Conservation (phyloP, 2,888 invertebrate species). For the Physocephala rufipes region DNA sequence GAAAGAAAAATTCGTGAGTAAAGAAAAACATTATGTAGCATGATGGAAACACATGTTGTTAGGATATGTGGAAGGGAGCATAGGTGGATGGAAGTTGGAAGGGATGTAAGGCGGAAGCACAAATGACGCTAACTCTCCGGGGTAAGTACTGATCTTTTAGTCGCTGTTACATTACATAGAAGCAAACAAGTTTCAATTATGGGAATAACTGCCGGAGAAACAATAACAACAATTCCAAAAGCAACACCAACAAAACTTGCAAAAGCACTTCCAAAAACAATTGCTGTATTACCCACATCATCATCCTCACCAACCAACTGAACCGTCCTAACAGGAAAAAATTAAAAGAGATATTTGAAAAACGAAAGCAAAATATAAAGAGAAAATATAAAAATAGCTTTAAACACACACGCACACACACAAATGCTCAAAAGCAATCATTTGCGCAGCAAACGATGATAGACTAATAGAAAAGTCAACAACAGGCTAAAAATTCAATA, state of each 20-base stretch:
- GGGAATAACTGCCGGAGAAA: conserved; percentile 30
- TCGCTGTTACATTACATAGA: conserved; percentile 33
- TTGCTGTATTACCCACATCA: too few species aligned
- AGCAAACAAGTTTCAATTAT: conserved; percentile 38
- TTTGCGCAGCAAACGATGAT: conserved; percentile 19
- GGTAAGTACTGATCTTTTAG: background rate
- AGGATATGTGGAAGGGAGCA: background rate
- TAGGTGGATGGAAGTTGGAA: background rate
- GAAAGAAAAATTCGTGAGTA: conserved; percentile 19
- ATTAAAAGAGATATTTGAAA: conserved; percentile 47
- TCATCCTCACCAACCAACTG: background rate
- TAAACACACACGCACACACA: background rate
- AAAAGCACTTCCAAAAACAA: background rate
- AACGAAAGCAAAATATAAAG: conserved; percentile 18
- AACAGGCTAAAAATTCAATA: conserved; percentile 14
- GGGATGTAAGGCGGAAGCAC: background rate
- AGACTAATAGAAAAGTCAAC: conserved; percentile 41
- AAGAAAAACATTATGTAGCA: conserved; percentile 21
- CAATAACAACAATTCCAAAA: conserved; percentile 5
- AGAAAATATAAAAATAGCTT: background rate
- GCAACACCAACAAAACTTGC: background rate
- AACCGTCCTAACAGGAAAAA: conserved; percentile 35
- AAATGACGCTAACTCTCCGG: too few species aligned
- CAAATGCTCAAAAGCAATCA: background rate
- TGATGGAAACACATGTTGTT: conserved; percentile 5